These are phyloP conservation scores for Coregonus sp. DNA, from an alignment of 2,797 vertebrate genomes.

Conservation along the genomic window DNA sequence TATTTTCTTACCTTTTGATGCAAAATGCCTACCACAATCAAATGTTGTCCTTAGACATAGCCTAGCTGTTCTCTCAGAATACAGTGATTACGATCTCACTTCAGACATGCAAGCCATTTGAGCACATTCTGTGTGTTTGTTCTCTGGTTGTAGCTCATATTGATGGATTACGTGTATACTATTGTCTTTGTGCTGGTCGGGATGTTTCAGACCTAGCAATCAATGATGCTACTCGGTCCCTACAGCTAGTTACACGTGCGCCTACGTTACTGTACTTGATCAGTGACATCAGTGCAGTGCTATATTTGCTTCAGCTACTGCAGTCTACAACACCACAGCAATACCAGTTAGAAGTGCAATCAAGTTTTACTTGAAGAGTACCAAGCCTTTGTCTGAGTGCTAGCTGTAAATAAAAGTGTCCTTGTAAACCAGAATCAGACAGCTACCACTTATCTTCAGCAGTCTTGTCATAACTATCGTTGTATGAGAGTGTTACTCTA, in stretches of 20 bases:
- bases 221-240: not conserved
- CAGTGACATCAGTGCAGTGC: not conserved
- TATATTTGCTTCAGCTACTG: not conserved
- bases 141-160: not conserved
- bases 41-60: conserved; percentile 1
- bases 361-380: conserved; percentile 6
- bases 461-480: not conserved
- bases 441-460: not conserved
- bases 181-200: not conserved
- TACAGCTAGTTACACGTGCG: not conserved
- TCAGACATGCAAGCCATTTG: not conserved
- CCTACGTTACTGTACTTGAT: not conserved
- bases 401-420: not conserved
- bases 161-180: not conserved
- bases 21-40: not conserved
- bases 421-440: not conserved
- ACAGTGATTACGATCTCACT: not conserved
- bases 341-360: conserved; percentile 3
- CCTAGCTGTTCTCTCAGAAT: not conserved
- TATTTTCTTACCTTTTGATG: not conserved
- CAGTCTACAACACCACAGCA: not conserved
- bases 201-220: not conserved
- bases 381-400: not conserved
- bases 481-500: not conserved
- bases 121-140: not conserved